phyloP scores from a whole-genome alignment of 2,888 invertebrate species.

The Cancer borealis region DNA sequence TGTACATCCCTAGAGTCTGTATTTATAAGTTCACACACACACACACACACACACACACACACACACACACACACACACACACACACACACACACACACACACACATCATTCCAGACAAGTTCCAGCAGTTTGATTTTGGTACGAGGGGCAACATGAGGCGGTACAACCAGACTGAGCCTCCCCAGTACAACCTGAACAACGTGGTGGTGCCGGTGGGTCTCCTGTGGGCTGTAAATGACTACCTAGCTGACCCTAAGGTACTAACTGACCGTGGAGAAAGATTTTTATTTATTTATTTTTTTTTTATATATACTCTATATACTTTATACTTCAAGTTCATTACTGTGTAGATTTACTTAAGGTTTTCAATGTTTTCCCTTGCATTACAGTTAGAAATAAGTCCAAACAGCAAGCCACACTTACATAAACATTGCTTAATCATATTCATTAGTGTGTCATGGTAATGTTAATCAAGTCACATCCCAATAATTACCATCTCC shows the following conservation, averaged over 20 bases:
- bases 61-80: neutral
- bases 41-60: neutral
- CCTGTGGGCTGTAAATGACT: slow-evolving; percentile 71
- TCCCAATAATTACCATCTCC: too few relatives aligned
- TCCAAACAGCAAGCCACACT: too few relatives aligned
- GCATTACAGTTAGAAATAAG: too few relatives aligned
- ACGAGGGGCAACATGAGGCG: slow-evolving; percentile 43
- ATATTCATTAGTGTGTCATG: too few relatives aligned
- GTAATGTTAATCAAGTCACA: too few relatives aligned
- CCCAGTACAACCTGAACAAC: slow-evolving; percentile 61
- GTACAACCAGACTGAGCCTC: slow-evolving; percentile 67
- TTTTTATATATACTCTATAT: too few relatives aligned
- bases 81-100: too few relatives aligned
- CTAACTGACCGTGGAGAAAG: neutral
- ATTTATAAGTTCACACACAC: neutral
- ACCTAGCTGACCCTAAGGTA: slow-evolving; percentile 71
- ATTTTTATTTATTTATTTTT: neutral
- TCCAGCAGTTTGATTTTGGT: slow-evolving; percentile 71
- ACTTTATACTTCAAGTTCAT: too few relatives aligned
- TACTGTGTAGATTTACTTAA: too few relatives aligned
- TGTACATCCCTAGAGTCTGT: too few relatives aligned
- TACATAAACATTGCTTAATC: too few relatives aligned
- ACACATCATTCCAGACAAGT: slow-evolving; percentile 61
- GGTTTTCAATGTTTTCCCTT: too few relatives aligned
- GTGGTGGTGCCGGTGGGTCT: slow-evolving; percentile 71